Conservation (phyloP, 2,797 vertebrate genomes). For the Gymnothorax javanicus region DNA sequence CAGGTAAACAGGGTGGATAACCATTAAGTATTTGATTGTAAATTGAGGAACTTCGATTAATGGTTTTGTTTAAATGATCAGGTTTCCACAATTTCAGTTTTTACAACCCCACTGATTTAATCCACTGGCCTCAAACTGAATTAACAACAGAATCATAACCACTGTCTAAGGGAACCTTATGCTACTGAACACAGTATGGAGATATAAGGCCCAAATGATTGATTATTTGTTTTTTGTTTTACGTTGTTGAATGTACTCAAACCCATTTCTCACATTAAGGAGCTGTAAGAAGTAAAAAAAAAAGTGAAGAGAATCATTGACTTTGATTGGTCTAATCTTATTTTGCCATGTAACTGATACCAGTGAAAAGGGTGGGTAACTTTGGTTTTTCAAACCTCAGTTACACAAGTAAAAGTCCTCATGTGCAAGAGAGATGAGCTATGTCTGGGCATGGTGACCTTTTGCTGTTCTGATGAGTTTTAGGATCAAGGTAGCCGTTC, state of each 20-base stretch:
- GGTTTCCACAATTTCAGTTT: background rate
- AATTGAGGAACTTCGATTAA: background rate
- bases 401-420: background rate
- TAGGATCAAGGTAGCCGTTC: background rate
- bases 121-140: background rate
- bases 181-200: no score
- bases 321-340: background rate
- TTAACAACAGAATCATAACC: background rate
- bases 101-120: background rate
- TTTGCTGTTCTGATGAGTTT: background rate
- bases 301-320: background rate
- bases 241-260: background rate
- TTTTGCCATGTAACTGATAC: background rate
- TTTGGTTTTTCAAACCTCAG: background rate
- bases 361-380: background rate
- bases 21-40: no score
- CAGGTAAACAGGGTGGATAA: no score
- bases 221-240: no score
- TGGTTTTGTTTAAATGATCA: background rate
- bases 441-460: background rate
- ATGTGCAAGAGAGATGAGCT: background rate
- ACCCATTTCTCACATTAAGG: background rate
- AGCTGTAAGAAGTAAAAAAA: background rate
- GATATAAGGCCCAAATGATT: no score
- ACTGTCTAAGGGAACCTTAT: background rate